Base-by-base conservation (phyloP, 2,888 invertebrate species). In the Pyrrhia umbra region DNA sequence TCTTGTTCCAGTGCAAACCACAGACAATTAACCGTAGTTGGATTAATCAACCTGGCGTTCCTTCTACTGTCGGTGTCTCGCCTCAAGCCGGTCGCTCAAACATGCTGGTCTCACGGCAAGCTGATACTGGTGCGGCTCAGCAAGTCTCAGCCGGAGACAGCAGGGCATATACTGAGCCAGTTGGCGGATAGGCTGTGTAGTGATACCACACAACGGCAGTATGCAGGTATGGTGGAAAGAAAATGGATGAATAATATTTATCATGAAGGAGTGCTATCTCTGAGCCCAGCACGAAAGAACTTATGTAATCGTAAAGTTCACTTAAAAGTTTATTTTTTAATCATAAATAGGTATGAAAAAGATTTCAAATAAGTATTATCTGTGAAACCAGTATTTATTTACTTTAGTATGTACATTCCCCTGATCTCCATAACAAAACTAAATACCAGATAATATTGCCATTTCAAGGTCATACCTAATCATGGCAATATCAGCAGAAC, bases 41-140 rank as follows among this genome's bases (percentile, higher is more conserved):
- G 95, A 2, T 85, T 95, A 1, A 92, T 95, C 58, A 86, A 90
- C 77, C 71, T 95, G 3, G 90, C 92, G 1, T 92, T 94, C 60
- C 70, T 85, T 0, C 77, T 95, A 0, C 88, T 95, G 1, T 77
- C 84, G 1, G 86, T 89, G 34, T 68, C 86, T 0, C 83, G 85
- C 0, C n/a, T 68, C 0, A 87, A 87, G 69, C 85, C 88, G 0
- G 69, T 75, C 3, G 87, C 92, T 0, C 54, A 66, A 0, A 75
- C 78, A 0, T 91, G 91, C 54, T 92, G 92, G 90, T 88, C 90
- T 0, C 87, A 88, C 68, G 95, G 91, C 16, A 89, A 91, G 71
- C 70, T 92, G 37, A 81, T 93, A 27, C 78, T 95, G 23, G 92
- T 90, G 52, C 81, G 92, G 0, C 84, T 95, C 15, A 80, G 90